Evolutionary conservation across 2,797 vertebrate species (phyloP), one percentile per base, ranked within the genome.

Genomic region (Halcyon leucocephala): DNA sequence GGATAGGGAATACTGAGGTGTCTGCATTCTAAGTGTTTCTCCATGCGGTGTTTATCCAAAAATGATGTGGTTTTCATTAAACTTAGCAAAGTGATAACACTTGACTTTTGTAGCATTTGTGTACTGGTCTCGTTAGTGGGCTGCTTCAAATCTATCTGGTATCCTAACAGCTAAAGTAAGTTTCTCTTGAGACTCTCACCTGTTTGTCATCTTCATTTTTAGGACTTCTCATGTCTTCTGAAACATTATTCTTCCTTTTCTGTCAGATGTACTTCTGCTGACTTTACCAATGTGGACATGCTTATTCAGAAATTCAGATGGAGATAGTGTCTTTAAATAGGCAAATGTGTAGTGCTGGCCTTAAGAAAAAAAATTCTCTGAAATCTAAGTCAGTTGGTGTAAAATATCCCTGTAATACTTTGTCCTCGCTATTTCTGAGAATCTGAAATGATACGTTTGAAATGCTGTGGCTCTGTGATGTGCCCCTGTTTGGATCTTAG

Each of bases 381-480:
- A 78, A 52, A 52, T 76, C 12, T 26, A 48, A 6, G 6, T 4
- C 10, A 44, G 14, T 16, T 82, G 29, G 1, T 42, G 6, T 65
- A 41, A 91, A 77, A 52, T 19, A 21, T 35, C 12, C 20, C 73
- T 60, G 4, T 39, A 44, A 13, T 49, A 26, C 49, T 3, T 62
- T 82, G 24, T 70, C 13, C 19, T 58, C 1, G 0, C 8, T 76
- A 1, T 21, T 72, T 21, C 8, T 46, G 26, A 33, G 9, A 51
- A 69, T 58, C 13, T 80, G 70, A 54, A 65, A 66, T 39, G 3
- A 6, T 61, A 4, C 3, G 1, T n/a, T 26, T 57, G 41, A 52
- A 42, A 54, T 1, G 0, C 10, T 24, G 0, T 19, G 7, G 6
- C 54, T 72, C 9, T 80, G 26, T 46, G 5, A n/a, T 33, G 7